Evolutionary conservation across 2,113 vertebrate species (phyloP), one percentile per base, ranked within the genome.

Genomic region (Cairina moschata): DNA sequence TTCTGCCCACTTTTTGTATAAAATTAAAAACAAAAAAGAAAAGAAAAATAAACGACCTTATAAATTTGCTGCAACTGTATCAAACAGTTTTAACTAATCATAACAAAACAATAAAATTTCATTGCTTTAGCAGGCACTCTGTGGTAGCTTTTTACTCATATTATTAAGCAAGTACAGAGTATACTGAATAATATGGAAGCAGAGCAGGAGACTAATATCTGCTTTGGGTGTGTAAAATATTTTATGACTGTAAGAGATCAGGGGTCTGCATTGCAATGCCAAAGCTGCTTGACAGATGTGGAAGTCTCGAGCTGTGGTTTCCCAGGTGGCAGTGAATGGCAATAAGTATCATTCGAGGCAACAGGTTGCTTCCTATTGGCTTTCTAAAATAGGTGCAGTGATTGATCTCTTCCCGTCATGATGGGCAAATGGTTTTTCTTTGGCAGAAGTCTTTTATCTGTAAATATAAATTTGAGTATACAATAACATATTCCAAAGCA

Each of bases 271-370:
- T 80, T 88, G 66, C 58, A 85, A 71, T 86, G 71, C 73, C 69
- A 73, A n/a, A 94, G 54, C 71, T 95, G 55, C 73, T 50, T 92
- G 77, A 72, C 92, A 95, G 86, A 91, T 94, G 86, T 87, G 77
- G 25, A 83, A 86, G 77, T 83, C 83, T 89, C 63, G 66, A 52
- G 77, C 74, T 94, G 62, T 69, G 50, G 17, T 95, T 94, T 96
- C 77, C 81, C 74, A 63, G 83, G 92, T 92, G 88, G 59, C 83
- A 87, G 26, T 55, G 88, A 55, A 91, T 73, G 40, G 77, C 80
- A 86, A 8, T 67, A 73, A 85, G 74, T 16, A 66, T 38, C 21
- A 71, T 87, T 68, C 55, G 86, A 91, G 77, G 71, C 40, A 85
- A 86, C 48, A 79, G 67, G 62, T 92, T 89, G 1, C 36, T 93